Evolutionary conservation across 2,797 vertebrate species (phyloP), one percentile per base, ranked within the genome.

Genomic region (Macropodus opercularis): DNA sequence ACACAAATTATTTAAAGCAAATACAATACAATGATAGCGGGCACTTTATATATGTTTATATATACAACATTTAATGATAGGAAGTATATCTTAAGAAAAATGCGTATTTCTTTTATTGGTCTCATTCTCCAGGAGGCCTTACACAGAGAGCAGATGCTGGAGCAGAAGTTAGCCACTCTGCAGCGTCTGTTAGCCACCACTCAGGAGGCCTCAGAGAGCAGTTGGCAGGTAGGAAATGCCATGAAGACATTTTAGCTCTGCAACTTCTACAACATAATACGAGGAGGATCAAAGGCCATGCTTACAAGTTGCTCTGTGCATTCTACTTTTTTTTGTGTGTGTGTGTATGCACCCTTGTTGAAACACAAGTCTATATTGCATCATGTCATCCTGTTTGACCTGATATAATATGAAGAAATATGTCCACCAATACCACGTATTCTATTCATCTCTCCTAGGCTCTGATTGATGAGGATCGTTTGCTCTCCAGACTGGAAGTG

Each of bases 81-180:
- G n/a, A n/a, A n/a, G n/a, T n/a, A n/a, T n/a, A n/a, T n/a, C n/a
- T n/a, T n/a, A n/a, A n/a, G n/a, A n/a, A n/a, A n/a, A n/a, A n/a
- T n/a, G n/a, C n/a, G n/a, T n/a, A n/a, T n/a, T n/a, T n/a, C n/a
- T 10, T 34, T 15, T 35, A 13, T 6, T 10, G 14, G 13, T 23
- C 24, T 29, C 3, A 69, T 34, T 83, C 11, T 87, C 17, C 55
- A 99, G 98, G 98, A 99, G 93, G 97, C 96, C 93, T 96, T 99
- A 92, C 98, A 99, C 90, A 91, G 97, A 92, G 98, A 99, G 92
- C 98, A 99, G 94, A 99, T 99, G 98, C 91, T 99, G 93, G 98
- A 99, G 93, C 97, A 99, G 92, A 99, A 99, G 90, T 77, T 99
- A 75, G 98, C 97, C 84, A 98, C 98, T 5, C 94, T 99, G 87